Conservation (phyloP, 2,888 invertebrate species). For the Bimastos eiseni region DNA sequence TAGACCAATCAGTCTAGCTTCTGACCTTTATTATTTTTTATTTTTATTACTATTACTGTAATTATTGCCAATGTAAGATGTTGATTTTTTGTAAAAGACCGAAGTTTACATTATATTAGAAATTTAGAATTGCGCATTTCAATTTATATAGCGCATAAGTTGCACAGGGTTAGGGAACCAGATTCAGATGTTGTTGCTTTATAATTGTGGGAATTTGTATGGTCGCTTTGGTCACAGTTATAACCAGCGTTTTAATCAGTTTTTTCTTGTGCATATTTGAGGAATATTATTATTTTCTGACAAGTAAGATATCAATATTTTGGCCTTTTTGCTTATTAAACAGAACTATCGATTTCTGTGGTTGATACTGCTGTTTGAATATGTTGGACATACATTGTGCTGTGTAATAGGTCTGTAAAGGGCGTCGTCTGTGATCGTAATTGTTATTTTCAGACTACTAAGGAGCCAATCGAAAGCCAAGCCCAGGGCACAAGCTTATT, state of each 20-base stretch:
- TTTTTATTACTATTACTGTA: no score
- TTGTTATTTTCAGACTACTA: no score
- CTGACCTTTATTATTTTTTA: no score
- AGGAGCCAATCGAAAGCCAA: no score
- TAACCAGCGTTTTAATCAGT: slow-evolving; percentile 14
- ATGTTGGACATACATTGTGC: neutral
- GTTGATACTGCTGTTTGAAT: neutral
- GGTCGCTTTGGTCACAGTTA: slow-evolving; percentile 8
- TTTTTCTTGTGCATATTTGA: neutral
- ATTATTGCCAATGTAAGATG: no score
- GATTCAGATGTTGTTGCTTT: neutral
- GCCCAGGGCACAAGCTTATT: no score
- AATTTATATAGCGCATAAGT: neutral
- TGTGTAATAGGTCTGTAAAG: neutral
- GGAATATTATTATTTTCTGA: neutral
- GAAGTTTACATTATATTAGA: neutral
- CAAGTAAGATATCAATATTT: neutral
- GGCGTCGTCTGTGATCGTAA: neutral
- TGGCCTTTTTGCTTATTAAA: neutral
- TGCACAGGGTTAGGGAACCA: neutral
- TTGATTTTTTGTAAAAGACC: neutral
- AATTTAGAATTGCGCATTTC: no score
- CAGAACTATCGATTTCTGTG: neutral
- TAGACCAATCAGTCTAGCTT: no score
- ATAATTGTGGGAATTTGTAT: neutral